These are phyloP conservation scores for Typhlichthys subterraneus DNA, from an alignment of 2,797 vertebrate genomes.

Conservation along the genomic window DNA sequence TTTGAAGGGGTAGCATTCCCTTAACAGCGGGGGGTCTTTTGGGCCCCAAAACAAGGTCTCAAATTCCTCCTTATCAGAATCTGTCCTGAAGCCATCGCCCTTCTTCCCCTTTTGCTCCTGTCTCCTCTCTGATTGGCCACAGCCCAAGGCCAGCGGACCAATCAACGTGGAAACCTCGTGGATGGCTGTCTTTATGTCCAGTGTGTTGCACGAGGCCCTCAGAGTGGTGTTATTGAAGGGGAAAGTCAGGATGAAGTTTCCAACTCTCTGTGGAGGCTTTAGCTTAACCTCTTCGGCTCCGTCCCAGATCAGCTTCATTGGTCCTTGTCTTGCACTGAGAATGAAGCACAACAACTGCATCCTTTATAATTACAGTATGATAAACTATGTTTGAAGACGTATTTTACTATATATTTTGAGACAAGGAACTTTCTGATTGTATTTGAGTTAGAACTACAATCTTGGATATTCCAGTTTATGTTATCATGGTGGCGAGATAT, in stretches of 20 bases:
- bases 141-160: slow-evolving; percentile 42
- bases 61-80: slow-evolving; percentile 36
- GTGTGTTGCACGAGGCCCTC: slow-evolving; percentile 68
- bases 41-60: slow-evolving; percentile 73
- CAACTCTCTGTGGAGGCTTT: slow-evolving; percentile 64
- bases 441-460: no score
- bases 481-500: no score
- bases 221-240: slow-evolving; percentile 80
- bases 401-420: not conserved
- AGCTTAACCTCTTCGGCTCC: slow-evolving; percentile 25
- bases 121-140: slow-evolving; percentile 28
- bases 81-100: not conserved
- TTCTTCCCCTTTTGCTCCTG: slow-evolving; percentile 13
- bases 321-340: slow-evolving; percentile 28
- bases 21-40: slow-evolving; percentile 65
- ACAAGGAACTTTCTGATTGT: no score
- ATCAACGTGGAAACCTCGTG: slow-evolving; percentile 76
- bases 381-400: not conserved
- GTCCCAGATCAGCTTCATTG: slow-evolving; percentile 3
- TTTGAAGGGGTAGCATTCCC: slow-evolving; percentile 39
- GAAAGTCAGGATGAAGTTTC: slow-evolving; percentile 83
- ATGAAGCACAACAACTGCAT: slow-evolving; percentile 18
- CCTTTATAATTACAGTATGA: not conserved
- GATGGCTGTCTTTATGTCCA: slow-evolving; percentile 70
- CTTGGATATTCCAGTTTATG: no score